Base-by-base conservation (phyloP, 2,888 invertebrate species). In the Ennomos erosarius region DNA sequence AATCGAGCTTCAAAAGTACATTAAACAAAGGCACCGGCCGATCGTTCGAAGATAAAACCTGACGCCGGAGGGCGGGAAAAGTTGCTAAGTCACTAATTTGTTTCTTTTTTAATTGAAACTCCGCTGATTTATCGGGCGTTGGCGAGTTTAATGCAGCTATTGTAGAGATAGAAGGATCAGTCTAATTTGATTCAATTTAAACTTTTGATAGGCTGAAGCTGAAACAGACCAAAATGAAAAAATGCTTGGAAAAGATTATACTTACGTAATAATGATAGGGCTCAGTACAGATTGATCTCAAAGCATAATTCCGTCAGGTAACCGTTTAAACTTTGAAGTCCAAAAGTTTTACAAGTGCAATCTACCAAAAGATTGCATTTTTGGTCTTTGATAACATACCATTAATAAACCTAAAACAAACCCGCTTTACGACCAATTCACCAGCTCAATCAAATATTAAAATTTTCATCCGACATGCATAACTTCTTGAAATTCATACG, bases 21-120 rank as follows among this genome's bases (percentile, higher is more conserved):
- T 76, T 71, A 71, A 67, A 65, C 59, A 65, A 64, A 69, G 70
- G 74, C 73, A 68, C 70, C 74, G 68, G 66, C 70, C 65, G 73
- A 63, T 67, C 67, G 69, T 65, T 59, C 53, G 55, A 52, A 66
- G 67, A 74, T 68, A 74, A 65, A 65, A 65, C 59, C 56, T 63
- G 62, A 69, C 61, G 51, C 52, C 58, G 55, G 55, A 43, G 49
- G 52, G 35, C 36, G 43, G 51, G 59, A 50, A 60, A 74, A 67
- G 54, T 64, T 70, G 70, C 70, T 56, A 63, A 67, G 70, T 75
- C 75, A 71, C 63, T 59, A 64, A 65, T 67, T 68, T 70, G 65
- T 60, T 64, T 64, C 59, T 64, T 68, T 67, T 68, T 64, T 62
- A 68, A 65, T 67, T 66, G 61, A 66, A 63, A 60, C 49, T 61